phyloP scores from a whole-genome alignment of 2,113 vertebrate species.

The Cyrtonyx montezumae region DNA sequence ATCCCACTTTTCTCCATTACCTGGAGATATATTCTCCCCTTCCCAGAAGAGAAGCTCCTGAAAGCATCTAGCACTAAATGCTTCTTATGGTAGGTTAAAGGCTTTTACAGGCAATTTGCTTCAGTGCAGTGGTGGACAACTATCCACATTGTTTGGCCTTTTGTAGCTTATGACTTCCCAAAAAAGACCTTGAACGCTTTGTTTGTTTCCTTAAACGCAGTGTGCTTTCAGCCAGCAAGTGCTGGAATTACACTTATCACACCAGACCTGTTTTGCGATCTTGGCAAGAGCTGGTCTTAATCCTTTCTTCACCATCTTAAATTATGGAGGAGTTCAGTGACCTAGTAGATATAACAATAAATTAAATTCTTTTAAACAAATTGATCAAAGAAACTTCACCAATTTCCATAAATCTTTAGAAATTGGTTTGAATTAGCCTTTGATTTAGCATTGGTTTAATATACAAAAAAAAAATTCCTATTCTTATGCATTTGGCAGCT shows the following conservation, averaged over 20 bases:
- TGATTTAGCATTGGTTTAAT: slow-evolving; percentile 76
- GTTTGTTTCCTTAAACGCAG: slow-evolving; percentile 33
- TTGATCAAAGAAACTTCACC: slow-evolving; percentile 71
- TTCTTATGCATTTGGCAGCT: slow-evolving; percentile 66
- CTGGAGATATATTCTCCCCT: slow-evolving; percentile 43
- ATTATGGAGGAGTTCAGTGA: slow-evolving; percentile 71
- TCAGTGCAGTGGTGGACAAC: slow-evolving; percentile 27
- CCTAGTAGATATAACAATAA: slow-evolving; percentile 68
- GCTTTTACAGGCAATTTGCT: slow-evolving; percentile 65
- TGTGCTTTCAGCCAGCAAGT: slow-evolving; percentile 1
- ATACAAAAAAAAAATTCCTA: slow-evolving; percentile 51
- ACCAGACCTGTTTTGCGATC: background rate
- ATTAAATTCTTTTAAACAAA: slow-evolving; percentile 73
- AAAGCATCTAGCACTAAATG: slow-evolving; percentile 67
- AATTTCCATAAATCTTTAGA: slow-evolving; percentile 74
- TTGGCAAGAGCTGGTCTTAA: slow-evolving; percentile 55
- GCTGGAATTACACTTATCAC: slow-evolving; percentile 28
- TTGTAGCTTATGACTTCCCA: slow-evolving; percentile 64
- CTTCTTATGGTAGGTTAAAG: slow-evolving; percentile 54
- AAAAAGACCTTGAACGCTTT: slow-evolving; percentile 51
- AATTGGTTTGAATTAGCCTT: slow-evolving; percentile 74
- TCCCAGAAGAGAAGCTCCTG: slow-evolving; percentile 63
- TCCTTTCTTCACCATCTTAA: slow-evolving; percentile 63
- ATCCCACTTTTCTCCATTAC: slow-evolving; percentile 52
- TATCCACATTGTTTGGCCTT: slow-evolving; percentile 23